A percentile compares a stretch with the other conserved stretches of the same genome.
Conservation (phyloP, 1,140 invertebrate species). For the Samia ricini region DNA sequence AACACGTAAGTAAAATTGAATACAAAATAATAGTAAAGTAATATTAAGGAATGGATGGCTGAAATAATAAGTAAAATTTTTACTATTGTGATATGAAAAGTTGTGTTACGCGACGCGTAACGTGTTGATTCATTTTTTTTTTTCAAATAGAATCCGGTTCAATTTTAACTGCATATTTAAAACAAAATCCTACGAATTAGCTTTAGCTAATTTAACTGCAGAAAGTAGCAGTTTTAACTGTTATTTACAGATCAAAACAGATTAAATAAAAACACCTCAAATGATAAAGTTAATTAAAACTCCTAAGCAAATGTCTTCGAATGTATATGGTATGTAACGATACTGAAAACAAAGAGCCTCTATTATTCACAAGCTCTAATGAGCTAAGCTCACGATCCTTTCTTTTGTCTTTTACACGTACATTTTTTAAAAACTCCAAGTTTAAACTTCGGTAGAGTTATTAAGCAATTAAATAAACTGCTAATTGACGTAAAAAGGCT, state of each 20-base stretch:
- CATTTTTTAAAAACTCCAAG: neutral
- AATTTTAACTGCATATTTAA: no score
- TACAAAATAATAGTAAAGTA: neutral
- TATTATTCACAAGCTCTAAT: slow-evolving; percentile 35
- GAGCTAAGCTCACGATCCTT: slow-evolving; percentile 10
- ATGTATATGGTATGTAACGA: neutral
- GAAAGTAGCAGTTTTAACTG: no score
- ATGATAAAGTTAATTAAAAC: neutral
- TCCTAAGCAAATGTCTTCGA: neutral
- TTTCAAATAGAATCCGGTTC: no score
- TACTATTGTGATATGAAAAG: neutral
- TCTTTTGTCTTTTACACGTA: neutral
- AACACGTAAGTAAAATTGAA: no score
- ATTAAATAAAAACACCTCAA: neutral
- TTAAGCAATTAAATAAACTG: neutral
- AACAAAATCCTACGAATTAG: no score
- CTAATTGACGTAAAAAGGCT: neutral
- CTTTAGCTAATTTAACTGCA: no score
- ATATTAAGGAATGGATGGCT: neutral
- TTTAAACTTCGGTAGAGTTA: neutral
- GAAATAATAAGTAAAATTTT: neutral
- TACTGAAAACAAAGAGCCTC: slow-evolving; percentile 7
- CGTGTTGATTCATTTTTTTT: no score
- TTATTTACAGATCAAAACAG: no score
- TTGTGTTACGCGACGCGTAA: neutral